Evolutionary conservation across 2,888 invertebrate species (phyloP).

Genomic region (Drosophila histrio): DNA sequence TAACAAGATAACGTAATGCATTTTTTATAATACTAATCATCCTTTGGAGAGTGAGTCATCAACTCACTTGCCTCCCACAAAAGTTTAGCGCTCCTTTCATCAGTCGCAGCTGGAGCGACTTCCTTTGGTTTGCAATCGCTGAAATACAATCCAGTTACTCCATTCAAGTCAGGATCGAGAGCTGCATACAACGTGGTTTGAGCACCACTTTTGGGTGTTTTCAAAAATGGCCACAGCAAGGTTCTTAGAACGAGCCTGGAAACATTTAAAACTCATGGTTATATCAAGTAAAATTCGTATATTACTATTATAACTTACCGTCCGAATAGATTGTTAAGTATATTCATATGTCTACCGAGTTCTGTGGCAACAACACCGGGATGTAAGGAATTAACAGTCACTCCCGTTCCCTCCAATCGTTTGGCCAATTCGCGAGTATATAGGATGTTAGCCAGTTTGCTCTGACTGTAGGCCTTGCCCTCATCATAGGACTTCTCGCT

Average conservation of each 20-base stretch:
- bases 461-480: conserved; percentile 88
- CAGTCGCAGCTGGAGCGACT: conserved; percentile 85
- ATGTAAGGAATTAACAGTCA: conserved; percentile 92
- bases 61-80: conserved; percentile 86
- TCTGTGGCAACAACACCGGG: conserved; percentile 93
- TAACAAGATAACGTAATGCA: background rate
- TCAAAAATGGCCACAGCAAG: conserved; percentile 80
- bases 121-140: conserved; percentile 87
- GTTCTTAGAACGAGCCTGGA: conserved; percentile 59
- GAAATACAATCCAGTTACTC: conserved; percentile 81
- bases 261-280: background rate
- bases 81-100: conserved; percentile 85
- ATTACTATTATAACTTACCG: background rate
- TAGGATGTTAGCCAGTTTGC: conserved; percentile 91
- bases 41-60: conserved; percentile 32
- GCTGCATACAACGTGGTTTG: conserved; percentile 83
- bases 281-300: background rate
- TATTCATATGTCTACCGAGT: conserved; percentile 81
- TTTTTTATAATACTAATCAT: background rate
- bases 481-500: conserved; percentile 87
- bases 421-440: conserved; percentile 89
- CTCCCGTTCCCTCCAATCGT: conserved; percentile 87
- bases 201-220: conserved; percentile 81
- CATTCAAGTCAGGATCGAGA: conserved; percentile 81
- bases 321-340: background rate